Evolutionary conservation across 2,888 invertebrate species (phyloP), one percentile per base, ranked within the genome.

Genomic region (Julus scandinavius): DNA sequence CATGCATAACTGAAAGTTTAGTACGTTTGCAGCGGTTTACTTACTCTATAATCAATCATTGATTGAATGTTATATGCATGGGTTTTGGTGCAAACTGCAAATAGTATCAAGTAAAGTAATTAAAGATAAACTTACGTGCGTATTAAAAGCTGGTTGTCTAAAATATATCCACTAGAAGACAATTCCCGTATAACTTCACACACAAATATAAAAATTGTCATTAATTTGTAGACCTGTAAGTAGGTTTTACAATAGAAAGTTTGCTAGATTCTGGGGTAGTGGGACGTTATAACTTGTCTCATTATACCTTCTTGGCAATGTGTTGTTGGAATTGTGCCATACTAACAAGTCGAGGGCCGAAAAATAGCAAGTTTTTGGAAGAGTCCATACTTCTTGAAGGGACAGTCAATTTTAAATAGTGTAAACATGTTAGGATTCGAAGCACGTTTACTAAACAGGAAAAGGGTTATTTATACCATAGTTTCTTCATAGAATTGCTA

Each of bases 281-380:
- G 29, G 72, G 72, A 11, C 72, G 72, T 11, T 72, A n/a, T n/a
- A 45, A 45, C 45, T 45, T 29, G 29, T 72, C 6, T 72, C 9
- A 29, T 29, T 11, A 29, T 72, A 72, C 72, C 72, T 72, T 7
- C 72, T 29, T 11, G 29, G 29, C 29, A 72, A 72, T 72, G 72
- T 72, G 29, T n/a, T 72, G 72, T 72, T 72, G 72, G 72, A 72
- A 72, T n/a, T 38, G 29, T 72, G 72, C 72, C 72, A 72, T 72
- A n/a, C 63, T 63, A 54, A 63, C 63, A 63, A 11, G 5, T 63
- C 63, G 72, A 29, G 72, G 72, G 72, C 29, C 9, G 20, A 63
- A 63, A 63, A 17, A 63, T n/a, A 72, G 13, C 72, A 72, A 29
- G 72, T 72, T 72, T 29, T 72, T 29, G 72, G 72, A 72, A 29